These are phyloP conservation scores for Trachelus iudaicus DNA, from an alignment of 2,888 invertebrate genomes.

Conservation along the genomic window DNA sequence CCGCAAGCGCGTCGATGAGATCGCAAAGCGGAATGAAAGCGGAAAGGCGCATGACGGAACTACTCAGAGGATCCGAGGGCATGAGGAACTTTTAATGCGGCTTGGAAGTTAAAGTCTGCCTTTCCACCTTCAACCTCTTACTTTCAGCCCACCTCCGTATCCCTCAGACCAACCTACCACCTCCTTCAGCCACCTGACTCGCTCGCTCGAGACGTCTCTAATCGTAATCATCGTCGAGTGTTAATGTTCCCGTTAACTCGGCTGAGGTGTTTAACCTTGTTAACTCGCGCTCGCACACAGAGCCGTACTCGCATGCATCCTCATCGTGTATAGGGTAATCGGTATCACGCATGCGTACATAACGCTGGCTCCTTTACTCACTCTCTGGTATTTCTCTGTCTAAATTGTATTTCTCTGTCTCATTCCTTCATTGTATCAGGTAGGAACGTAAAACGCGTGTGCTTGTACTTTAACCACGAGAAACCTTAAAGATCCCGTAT, in stretches of 20 bases:
- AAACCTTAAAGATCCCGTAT: slow-evolving; percentile 12
- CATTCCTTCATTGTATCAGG: slow-evolving; percentile 10
- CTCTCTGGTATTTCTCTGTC: slow-evolving; percentile 4
- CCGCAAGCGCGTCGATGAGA: not conserved
- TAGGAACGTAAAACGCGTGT: slow-evolving; percentile 6
- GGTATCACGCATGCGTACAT: slow-evolving; percentile 32
- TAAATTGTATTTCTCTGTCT: not conserved
- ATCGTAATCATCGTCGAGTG: slow-evolving; percentile 64
- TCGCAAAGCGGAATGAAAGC: slow-evolving; percentile 28
- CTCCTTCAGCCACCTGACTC: slow-evolving; percentile 17
- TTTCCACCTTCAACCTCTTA: slow-evolving; percentile 46
- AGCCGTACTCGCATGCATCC: slow-evolving; percentile 8
- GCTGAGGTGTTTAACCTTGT: slow-evolving; percentile 66
- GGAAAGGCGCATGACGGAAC: slow-evolving; percentile 9
- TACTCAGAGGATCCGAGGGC: not conserved
- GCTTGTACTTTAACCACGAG: slow-evolving; percentile 27
- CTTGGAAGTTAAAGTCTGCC: slow-evolving; percentile 50
- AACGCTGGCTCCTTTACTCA: not conserved
- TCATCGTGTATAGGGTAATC: slow-evolving; percentile 17
- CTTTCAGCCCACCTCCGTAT: slow-evolving; percentile 41
- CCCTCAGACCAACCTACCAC: not conserved
- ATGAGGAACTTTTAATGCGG: slow-evolving; percentile 49
- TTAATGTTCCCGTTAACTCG: slow-evolving; percentile 65
- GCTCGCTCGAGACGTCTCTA: slow-evolving; percentile 60
- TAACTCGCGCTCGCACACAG: slow-evolving; percentile 48